A percentile compares a stretch with the other conserved stretches of the same genome.
Evolutionary conservation across 2,113 vertebrate genomes (phyloP).

Genomic region (Danio rerio): GRCz12tu NC_133183.1:20840001-20840500

Average conservation of each 20-base stretch:
- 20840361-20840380: conserved; percentile 1
- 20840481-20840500: not conserved
- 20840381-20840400: conserved; percentile 21
- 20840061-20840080: too few relatives aligned
- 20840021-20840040: too few relatives aligned
- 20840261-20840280: conserved; percentile 90
- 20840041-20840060: too few relatives aligned
- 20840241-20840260: conserved; percentile 83
- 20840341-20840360: conserved; percentile 23
- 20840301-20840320: conserved; percentile 83
- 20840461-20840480: not conserved
- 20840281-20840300: conserved; percentile 76
- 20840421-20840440: not conserved
- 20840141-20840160: not conserved
- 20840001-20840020: too few relatives aligned
- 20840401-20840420: conserved; percentile 22
- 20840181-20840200: conserved; percentile 91
- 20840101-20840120: too few relatives aligned
- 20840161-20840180: conserved; percentile 91
- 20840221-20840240: conserved; percentile 88
- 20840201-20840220: conserved; percentile 88
- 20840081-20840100: too few relatives aligned
- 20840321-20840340: conserved; percentile 51
- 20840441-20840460: not conserved
- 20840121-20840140: too few relatives aligned